phyloP scores from a whole-genome alignment of 2,113 vertebrate species.

The Dinomys branickii region DNA sequence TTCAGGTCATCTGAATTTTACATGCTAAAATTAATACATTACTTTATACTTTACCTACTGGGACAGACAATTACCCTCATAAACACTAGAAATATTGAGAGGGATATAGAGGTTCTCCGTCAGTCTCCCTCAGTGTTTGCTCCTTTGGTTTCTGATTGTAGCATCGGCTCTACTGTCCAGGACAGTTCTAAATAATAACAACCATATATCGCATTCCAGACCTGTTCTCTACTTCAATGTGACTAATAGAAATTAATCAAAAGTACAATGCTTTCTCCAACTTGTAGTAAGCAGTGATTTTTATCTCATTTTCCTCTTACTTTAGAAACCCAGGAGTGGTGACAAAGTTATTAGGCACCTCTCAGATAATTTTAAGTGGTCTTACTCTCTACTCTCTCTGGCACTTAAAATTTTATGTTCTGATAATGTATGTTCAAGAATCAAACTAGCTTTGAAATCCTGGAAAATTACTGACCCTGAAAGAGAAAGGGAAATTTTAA shows the following conservation, averaged over 20 bases:
- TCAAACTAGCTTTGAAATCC: background rate
- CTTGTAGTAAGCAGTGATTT: background rate
- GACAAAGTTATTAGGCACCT: background rate
- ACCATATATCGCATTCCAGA: background rate
- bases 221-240: background rate
- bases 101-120: background rate
- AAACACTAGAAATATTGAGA: background rate
- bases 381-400: background rate
- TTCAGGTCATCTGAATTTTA: background rate
- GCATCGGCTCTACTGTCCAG: background rate
- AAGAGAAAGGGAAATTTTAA: background rate
- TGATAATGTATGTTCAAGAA: background rate
- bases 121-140: background rate
- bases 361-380: background rate
- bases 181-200: background rate
- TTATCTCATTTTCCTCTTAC: background rate
- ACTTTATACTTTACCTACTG: background rate
- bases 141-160: slow-evolving; percentile 6
- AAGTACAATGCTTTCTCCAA: background rate
- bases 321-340: background rate
- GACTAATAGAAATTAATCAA: background rate
- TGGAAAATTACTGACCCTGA: background rate
- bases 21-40: background rate
- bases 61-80: no score
- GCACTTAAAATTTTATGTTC: background rate